Evolutionary conservation across 2,113 vertebrate genomes (phyloP).

Genomic region (Arothron firmamentum): DNA sequence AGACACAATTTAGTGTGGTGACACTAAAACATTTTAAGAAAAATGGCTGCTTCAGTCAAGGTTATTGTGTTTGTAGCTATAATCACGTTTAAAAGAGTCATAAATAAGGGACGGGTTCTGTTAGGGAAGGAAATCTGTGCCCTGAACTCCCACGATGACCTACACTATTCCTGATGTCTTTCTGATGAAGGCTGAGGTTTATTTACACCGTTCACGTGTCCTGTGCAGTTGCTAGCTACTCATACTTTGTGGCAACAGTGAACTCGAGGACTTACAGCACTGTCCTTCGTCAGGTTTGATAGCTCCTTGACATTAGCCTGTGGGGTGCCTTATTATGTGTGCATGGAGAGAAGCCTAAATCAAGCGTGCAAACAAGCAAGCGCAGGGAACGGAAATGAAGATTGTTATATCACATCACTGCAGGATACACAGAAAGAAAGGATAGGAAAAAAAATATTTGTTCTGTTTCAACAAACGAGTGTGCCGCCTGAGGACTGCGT

Average conservation of each 20-base stretch:
- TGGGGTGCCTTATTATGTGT: slow-evolving; percentile 9
- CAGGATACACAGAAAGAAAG: slow-evolving; percentile 21
- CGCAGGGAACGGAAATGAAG: slow-evolving; percentile 37
- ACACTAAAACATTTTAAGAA: background rate
- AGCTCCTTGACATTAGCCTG: slow-evolving; percentile 8
- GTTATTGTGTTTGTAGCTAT: background rate
- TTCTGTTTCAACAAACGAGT: slow-evolving; percentile 36
- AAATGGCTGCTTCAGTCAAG: slow-evolving; percentile 4
- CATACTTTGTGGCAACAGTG: background rate
- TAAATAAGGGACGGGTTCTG: too few relatives aligned
- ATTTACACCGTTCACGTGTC: slow-evolving; percentile 16
- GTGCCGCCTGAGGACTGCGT: slow-evolving; percentile 30
- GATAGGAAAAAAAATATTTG: slow-evolving; percentile 32
- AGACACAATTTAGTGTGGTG: background rate
- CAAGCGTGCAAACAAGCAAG: slow-evolving; percentile 6
- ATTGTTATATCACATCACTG: slow-evolving; percentile 32
- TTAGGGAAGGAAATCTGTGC: too few relatives aligned
- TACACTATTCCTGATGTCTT: slow-evolving; percentile 6
- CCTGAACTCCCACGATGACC: too few relatives aligned
- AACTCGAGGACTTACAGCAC: background rate
- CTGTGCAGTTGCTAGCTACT: slow-evolving; percentile 1
- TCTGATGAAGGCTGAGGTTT: slow-evolving; percentile 19
- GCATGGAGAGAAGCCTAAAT: background rate
- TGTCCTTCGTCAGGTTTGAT: too few relatives aligned
- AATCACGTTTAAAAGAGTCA: too few relatives aligned